Evolutionary conservation across 2,797 vertebrate species (phyloP), one percentile per base, ranked within the genome.

Genomic region (Malacoctenus gilli): DNA sequence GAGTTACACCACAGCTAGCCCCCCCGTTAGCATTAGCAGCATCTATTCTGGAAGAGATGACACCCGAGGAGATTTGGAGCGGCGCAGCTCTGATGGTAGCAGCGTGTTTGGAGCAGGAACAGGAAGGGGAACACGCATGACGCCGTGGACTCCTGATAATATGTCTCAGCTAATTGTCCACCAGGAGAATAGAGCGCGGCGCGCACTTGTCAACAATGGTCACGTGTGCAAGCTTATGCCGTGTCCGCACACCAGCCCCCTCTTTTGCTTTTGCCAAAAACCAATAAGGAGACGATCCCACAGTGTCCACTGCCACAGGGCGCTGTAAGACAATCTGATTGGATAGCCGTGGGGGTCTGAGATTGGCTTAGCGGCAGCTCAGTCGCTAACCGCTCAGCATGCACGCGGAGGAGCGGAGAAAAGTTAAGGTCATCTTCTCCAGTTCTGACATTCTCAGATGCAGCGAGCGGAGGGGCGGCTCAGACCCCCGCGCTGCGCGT

Each of bases 241-340:
- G 67, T 72, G 74, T 73, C 73, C 76, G 18, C 62, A 72, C 84
- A 75, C 74, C 70, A 51, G 76, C 64, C 70, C 59, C 56, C 60
- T 44, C 9, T 28, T 28, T 28, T 22, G 51, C 68, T 50, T 64
- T 76, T 64, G 77, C 82, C 77, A 85, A 75, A n/a, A 84, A 75
- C 72, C 69, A 84, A 82, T 82, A 84, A 84, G 73, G 75, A 75
- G 79, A 81, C 60, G 38, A 67, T 81, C 80, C 82, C 82, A 55
- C 61, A 14, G 70, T 82, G 85, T 85, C 79, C 80, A 49, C 80
- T 77, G 74, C 83, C 83, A 65, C 28, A 77, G 80, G 80, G 80
- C 71, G 84, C 76, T 78, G 85, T 86, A 85, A 88, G 73, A 85
- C 86, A 76, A 89, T 88, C 80, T 85, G 83, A 86, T 86, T 85